Conservation (phyloP, 2,113 vertebrate genomes). For the Heterotis niloticus region DNA sequence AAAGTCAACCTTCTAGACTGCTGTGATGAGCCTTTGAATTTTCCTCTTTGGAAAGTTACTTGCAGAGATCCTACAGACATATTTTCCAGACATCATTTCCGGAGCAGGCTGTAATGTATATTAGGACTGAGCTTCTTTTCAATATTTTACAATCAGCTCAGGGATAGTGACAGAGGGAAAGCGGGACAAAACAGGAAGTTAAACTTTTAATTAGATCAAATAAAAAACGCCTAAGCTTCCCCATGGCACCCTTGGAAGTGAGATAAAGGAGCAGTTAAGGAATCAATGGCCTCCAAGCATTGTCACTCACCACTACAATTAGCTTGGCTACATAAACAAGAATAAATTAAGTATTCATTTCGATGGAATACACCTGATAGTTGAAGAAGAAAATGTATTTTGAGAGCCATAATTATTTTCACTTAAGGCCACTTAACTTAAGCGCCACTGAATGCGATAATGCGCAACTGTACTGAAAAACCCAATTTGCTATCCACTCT, state of each 20-base stretch:
- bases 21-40: neutral
- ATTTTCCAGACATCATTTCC: no score
- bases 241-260: conserved; percentile 9
- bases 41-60: conserved; percentile 1
- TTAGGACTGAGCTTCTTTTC: neutral
- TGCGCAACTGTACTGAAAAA: neutral
- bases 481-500: neutral
- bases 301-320: conserved; percentile 15
- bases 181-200: conserved; percentile 10
- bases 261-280: conserved; percentile 23
- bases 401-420: conserved; percentile 3
- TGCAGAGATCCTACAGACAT: neutral
- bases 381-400: conserved; percentile 12
- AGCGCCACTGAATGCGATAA: neutral
- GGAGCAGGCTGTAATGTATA: neutral
- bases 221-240: conserved; percentile 10
- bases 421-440: neutral
- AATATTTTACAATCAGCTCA: neutral
- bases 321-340: conserved; percentile 19
- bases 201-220: conserved; percentile 22
- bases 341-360: conserved; percentile 20
- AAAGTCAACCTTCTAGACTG: no score
- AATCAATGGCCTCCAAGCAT: conserved; percentile 7
- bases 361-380: conserved; percentile 12
- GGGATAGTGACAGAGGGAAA: conserved; percentile 4